Percentiles rank a stretch among this genome's conserved stretches.
phyloP scores from a whole-genome alignment of 1,140 invertebrate genomes.

The Paraescarpia echinospica region DNA sequence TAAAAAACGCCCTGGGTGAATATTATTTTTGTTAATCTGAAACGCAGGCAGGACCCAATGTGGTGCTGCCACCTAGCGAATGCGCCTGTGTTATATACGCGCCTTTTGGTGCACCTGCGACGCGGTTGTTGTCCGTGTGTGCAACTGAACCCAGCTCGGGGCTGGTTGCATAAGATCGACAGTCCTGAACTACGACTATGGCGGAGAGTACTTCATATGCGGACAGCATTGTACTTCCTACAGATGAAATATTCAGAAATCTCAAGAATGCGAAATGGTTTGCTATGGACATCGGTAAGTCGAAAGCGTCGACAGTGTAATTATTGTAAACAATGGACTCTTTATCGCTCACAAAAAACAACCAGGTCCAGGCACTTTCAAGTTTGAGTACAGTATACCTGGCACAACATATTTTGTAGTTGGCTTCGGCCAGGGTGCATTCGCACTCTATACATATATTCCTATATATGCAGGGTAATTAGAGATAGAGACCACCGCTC shows the following conservation, averaged over 20 bases:
- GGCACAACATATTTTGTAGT: no score
- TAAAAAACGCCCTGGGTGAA: no score
- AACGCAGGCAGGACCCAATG: no score
- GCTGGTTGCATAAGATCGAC: background rate
- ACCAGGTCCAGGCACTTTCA: background rate
- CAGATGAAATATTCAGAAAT: slow-evolving; percentile 69
- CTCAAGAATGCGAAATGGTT: slow-evolving; percentile 72
- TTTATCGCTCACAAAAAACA: slow-evolving; percentile 12
- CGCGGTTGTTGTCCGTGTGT: background rate
- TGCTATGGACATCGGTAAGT: slow-evolving; percentile 73
- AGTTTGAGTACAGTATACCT: background rate
- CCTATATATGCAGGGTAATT: no score
- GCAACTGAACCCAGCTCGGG: background rate
- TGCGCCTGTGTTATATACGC: background rate
- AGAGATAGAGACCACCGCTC: no score
- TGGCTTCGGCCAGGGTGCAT: no score
- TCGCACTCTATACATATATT: no score
- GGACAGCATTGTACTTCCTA: slow-evolving; percentile 37
- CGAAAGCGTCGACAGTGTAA: slow-evolving; percentile 20
- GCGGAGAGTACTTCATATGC: slow-evolving; percentile 13
- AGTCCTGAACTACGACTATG: background rate
- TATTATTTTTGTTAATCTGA: no score
- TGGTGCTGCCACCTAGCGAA: background rate
- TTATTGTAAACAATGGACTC: background rate
- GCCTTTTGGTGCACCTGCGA: background rate